Percentiles rank a stretch among this genome's conserved stretches.
phyloP scores from a whole-genome alignment of 1,140 invertebrate genomes.

The Drosophila kohkoa region DNA sequence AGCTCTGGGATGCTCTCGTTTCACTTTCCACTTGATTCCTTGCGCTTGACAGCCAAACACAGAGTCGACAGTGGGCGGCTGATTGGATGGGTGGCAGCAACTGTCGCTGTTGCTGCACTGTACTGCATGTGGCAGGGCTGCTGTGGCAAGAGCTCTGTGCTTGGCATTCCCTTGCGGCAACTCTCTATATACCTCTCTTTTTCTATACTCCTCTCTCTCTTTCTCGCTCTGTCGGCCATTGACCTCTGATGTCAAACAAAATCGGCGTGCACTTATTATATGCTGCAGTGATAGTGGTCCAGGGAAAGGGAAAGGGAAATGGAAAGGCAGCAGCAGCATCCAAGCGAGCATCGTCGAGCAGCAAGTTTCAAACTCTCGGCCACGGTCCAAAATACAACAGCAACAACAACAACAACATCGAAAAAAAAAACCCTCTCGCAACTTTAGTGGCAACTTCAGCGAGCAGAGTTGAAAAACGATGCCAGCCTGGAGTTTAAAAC shows the following conservation, averaged over 20 bases:
- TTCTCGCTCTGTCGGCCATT: constrained; percentile 60
- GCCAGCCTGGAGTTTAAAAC: constrained; percentile 11
- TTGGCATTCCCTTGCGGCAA: constrained; percentile 58
- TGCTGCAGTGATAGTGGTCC: constrained; percentile 15
- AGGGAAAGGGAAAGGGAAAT: background rate
- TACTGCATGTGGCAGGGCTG: constrained; percentile 54
- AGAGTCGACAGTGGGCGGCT: constrained; percentile 43
- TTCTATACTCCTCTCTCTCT: background rate
- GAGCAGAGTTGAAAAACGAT: constrained; percentile 33
- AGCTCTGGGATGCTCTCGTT: constrained; percentile 56
- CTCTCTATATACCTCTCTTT: constrained; percentile 6
- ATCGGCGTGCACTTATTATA: constrained; percentile 78
- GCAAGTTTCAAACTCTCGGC: constrained; percentile 56
- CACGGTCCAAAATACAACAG: constrained; percentile 59
- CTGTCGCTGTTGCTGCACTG: constrained; percentile 23
- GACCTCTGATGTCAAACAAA: constrained; percentile 83
- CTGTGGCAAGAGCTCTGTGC: constrained; percentile 34
- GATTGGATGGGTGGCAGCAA: constrained; percentile 26
- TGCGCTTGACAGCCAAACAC: constrained; percentile 75
- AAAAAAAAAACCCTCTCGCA: constrained; percentile 10
- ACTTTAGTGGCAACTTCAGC: constrained; percentile 47
- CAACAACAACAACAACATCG: background rate
- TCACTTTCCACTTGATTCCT: constrained; percentile 82
- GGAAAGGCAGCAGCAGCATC: background rate
- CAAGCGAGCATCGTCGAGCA: background rate